phyloP scores from a whole-genome alignment of 1,140 invertebrate genomes.

The Plectus sambesii region DNA sequence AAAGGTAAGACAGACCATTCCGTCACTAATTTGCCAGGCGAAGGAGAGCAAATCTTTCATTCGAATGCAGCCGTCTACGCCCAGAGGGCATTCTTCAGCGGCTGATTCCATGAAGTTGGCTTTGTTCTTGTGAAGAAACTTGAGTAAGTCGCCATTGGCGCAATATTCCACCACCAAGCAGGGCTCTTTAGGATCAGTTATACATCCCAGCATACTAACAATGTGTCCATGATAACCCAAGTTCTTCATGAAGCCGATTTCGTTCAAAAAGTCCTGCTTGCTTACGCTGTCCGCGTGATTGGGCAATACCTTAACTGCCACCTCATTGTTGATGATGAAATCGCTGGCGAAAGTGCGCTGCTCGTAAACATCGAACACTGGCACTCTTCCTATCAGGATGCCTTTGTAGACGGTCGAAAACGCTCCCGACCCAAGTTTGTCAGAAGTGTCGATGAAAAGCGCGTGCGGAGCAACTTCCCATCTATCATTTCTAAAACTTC shows the following conservation, averaged over 20 bases:
- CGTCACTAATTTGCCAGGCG: conserved; percentile 14
- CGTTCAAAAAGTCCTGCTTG: not conserved
- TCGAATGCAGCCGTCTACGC: not conserved
- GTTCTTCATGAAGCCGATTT: conserved; percentile 16
- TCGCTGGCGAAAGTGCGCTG: conserved; percentile 1
- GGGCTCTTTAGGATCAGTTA: conserved; percentile 4
- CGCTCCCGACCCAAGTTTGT: conserved; percentile 17
- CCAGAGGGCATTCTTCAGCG: not conserved
- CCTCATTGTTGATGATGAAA: not conserved
- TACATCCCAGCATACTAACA: conserved; percentile 13
- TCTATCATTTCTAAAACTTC: no score
- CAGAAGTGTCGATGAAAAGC: no score
- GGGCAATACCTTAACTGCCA: conserved; percentile 7
- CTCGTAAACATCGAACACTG: not conserved
- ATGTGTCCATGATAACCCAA: conserved; percentile 16
- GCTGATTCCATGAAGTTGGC: no score
- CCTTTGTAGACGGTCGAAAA: conserved; percentile 16
- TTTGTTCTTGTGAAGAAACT: no score
- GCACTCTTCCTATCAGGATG: no score
- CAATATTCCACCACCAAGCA: conserved; percentile 16
- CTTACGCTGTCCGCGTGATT: conserved; percentile 2
- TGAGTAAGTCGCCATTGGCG: conserved; percentile 12
- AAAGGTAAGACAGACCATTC: no score
- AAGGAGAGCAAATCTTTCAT: conserved; percentile 10
- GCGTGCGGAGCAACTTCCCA: no score